phyloP scores from a whole-genome alignment of 2,113 vertebrate genomes.

The Lichenostomus cassidix region DNA sequence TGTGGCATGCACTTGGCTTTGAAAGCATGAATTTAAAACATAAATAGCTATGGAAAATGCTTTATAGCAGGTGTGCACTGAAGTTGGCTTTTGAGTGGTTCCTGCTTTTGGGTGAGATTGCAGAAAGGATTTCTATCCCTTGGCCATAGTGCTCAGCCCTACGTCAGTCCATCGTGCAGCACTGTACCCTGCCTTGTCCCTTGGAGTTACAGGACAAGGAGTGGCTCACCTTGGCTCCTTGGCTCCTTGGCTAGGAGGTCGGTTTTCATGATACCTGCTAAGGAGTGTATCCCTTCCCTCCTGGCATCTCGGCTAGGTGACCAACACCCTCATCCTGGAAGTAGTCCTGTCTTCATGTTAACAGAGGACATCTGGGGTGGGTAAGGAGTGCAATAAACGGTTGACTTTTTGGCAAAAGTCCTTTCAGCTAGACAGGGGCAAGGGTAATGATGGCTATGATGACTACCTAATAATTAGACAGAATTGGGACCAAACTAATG shows the following conservation, averaged over 20 bases:
- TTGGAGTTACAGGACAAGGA: background rate
- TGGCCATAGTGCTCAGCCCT: background rate
- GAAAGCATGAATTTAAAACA: background rate
- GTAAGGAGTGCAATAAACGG: background rate
- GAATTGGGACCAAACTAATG: background rate
- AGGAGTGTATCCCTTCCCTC: background rate
- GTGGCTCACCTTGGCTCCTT: background rate
- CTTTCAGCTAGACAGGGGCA: background rate
- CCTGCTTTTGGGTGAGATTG: background rate
- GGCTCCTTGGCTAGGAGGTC: background rate
- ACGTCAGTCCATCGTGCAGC: rapidly evolving
- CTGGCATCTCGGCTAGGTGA: background rate
- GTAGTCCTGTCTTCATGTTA: background rate
- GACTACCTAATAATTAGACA: background rate
- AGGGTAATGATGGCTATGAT: background rate
- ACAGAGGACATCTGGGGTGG: background rate
- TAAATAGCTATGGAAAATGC: background rate
- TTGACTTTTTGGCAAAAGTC: background rate
- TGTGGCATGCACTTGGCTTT: background rate
- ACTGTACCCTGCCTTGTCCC: rapidly evolving
- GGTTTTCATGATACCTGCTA: background rate
- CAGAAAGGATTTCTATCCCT: background rate
- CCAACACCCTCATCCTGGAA: background rate
- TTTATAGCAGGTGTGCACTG: background rate
- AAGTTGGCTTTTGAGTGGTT: background rate